Base-by-base conservation (phyloP, 2,888 invertebrate species). In the Plagiodera versicolora region DNA sequence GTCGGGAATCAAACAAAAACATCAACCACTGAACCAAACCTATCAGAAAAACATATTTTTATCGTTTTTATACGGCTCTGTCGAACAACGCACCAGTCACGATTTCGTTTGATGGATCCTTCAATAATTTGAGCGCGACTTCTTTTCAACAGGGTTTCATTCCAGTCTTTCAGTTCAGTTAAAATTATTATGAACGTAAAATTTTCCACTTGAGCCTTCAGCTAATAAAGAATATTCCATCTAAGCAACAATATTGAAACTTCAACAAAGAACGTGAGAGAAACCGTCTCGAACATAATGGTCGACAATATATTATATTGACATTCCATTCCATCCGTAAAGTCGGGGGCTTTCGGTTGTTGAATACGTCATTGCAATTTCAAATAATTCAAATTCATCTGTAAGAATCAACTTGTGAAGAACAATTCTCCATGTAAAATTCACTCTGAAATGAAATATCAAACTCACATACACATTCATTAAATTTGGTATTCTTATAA, bases 151-250 rank as follows among this genome's bases (percentile, higher is more conserved):
- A 11, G 32, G 32, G 10, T 11, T 39, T 39, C 39, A 39, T 11
- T n/a, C 14, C 39, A 39, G 39, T 4, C 39, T 39, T 2, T 3
- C 3, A 39, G 14, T 39, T 39, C 39, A 39, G 11, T 39, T 39
- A 39, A 39, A 39, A 39, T 39, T 39, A 39, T 39, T 39, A 39
- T 39, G 39, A 39, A 39, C 39, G 39, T n/a, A 39, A 39, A 39
- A n/a, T 39, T 6, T 11, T 3, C 3, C 1, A 14, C 2, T 11
- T 39, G 39, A 11, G 39, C n/a, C 14, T n/a, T 11, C 39, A 32
- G 39, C 39, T 14, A 39, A 39, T 39, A 39, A 39, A 39, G 14
- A n/a, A 39, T 14, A 39, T 39, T 14, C 39, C 39, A 39, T 39
- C 39, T 14, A 39, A 11, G 14, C 39, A 39, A 39, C 14, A 39